Evolutionary conservation across 2,888 invertebrate genomes (phyloP), one percentile per base, ranked within the genome.

Genomic region (Dorcus parallelipipedus): DNA sequence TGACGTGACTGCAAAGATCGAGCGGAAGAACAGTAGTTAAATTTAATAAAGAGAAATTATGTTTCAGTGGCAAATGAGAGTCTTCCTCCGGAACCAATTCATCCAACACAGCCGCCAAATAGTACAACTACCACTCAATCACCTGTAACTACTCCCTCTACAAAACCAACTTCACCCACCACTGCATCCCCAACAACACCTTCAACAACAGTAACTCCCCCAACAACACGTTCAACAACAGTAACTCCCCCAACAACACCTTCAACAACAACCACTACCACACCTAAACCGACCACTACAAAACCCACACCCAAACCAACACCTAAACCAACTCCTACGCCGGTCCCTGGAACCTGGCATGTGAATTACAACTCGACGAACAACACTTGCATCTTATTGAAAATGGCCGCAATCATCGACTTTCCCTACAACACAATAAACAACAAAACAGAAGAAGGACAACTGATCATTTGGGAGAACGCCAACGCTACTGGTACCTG

Each of bases 361-460:
- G 74, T 81, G 4, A 75, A 73, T 51, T 72, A 68, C 49, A 71
- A 75, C 9, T 76, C 80, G 43, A 54, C 62, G 9, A 72, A 70
- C 38, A 59, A 54, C 1, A 84, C 85, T 5, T 91, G 91, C 69
- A 82, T 91, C 26, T 71, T 88, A 50, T 75, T 86, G 6, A 80
- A 86, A 75, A 86, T 90, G 80, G 86, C 89, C 0, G 82, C 85
- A 4, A 84, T 86, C 70, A 76, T 91, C 56, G 86, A 84, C 64
- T 73, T 91, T 52, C 79, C 78, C 40, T 84, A 85, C 63, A 79
- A 78, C 59, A 71, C 71, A 69, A n/a, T 5, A 9, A 79, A 76
- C 58, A 69, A 69, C 59, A 71, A 72, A 56, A 64, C 67, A 7
- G 65, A 66, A 42, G 56, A 56, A 67, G 66, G 64, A 3, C 60